phyloP scores from a whole-genome alignment of 2,888 invertebrate species.

The Drosophila eohydei region DNA sequence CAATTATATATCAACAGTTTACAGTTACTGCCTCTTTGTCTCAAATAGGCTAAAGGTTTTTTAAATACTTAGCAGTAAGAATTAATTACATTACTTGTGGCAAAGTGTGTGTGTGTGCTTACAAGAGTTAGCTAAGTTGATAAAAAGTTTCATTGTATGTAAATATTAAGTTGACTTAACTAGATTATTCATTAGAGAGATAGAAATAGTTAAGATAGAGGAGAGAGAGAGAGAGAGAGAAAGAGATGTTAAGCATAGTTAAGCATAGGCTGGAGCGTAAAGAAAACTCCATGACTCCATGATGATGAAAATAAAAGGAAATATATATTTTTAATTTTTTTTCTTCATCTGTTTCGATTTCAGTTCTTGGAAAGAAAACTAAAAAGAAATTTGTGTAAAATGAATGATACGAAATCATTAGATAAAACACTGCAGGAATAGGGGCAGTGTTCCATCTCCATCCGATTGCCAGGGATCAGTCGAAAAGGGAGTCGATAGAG shows the following conservation, averaged over 20 bases:
- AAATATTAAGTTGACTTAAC: constrained; percentile 62
- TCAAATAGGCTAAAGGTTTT: constrained; percentile 40
- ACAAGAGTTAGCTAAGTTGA: constrained; percentile 67
- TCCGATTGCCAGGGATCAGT: constrained; percentile 23
- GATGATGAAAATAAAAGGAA: constrained; percentile 6
- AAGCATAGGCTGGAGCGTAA: constrained; percentile 29
- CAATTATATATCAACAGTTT: constrained; percentile 48
- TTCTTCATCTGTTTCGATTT: constrained; percentile 7
- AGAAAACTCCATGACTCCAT: constrained; percentile 19
- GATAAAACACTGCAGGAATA: constrained; percentile 23
- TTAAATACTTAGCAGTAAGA: constrained; percentile 63
- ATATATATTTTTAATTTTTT: constrained; percentile 25
- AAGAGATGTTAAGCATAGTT: constrained; percentile 48
- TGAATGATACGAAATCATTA: constrained; percentile 10
- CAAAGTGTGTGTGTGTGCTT: constrained; percentile 61
- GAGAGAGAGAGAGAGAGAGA: constrained; percentile 28
- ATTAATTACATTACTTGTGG: constrained; percentile 58
- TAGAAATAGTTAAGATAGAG: constrained; percentile 46
- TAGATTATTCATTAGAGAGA: constrained; percentile 65
- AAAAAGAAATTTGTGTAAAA: constrained; percentile 13
- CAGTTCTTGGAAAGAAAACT: constrained; percentile 15
- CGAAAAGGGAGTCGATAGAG: constrained; percentile 2
- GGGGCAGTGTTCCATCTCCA: constrained; percentile 17
- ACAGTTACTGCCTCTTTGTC: constrained; percentile 43
- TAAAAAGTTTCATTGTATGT: constrained; percentile 38